Percentiles rank a stretch among this genome's conserved stretches.
Conservation (phyloP, 2,888 invertebrate genomes). For the Oasisia sp. region DNA sequence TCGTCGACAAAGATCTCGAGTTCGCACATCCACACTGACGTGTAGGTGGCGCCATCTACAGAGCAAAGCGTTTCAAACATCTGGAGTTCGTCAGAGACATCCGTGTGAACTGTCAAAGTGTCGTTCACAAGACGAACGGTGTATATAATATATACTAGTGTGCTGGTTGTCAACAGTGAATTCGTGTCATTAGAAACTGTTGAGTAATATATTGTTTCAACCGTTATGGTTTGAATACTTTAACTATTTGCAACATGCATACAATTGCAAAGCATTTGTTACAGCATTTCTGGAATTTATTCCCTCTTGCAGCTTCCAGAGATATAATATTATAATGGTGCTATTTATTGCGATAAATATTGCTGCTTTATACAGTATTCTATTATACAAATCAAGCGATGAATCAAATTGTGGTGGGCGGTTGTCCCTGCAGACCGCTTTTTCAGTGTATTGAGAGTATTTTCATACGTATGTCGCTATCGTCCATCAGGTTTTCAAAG, state of each 20-base stretch:
- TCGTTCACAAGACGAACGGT: not conserved
- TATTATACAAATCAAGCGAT: not conserved
- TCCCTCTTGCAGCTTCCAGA: not conserved
- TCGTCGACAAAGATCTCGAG: conserved; percentile 30
- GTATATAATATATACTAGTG: not conserved
- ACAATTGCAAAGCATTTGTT: not conserved
- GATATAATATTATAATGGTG: not conserved
- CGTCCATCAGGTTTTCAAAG: not conserved
- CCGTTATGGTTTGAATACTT: not conserved
- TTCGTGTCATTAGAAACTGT: not conserved
- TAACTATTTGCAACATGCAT: not conserved
- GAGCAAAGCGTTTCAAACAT: not conserved
- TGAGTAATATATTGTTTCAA: not conserved
- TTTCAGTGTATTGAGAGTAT: not conserved
- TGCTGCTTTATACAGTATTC: conserved; percentile 6
- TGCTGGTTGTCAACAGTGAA: not conserved
- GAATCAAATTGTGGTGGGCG: not conserved
- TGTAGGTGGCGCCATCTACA: not conserved
- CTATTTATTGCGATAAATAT: conserved; percentile 13
- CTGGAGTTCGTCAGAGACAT: not conserved
- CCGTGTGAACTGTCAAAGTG: not conserved
- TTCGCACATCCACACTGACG: conserved; percentile 31
- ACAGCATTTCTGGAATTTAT: not conserved
- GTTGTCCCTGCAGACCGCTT: not conserved
- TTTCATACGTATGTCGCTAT: not conserved